Evolutionary conservation across 2,888 invertebrate species (phyloP).

Genomic region (Agrenia bidenticulata): DNA sequence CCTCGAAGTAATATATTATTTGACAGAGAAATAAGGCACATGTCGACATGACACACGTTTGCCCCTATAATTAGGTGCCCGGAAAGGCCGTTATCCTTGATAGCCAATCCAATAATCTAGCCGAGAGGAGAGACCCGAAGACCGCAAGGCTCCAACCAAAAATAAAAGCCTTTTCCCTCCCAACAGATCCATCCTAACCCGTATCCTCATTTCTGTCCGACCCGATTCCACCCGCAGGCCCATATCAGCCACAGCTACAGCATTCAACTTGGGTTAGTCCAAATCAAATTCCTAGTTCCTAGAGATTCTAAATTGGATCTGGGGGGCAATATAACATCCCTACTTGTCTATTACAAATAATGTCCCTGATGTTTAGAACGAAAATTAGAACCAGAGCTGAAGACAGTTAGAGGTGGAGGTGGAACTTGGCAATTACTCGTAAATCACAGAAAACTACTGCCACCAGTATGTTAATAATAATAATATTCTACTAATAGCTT

Average conservation of each 20-base stretch:
- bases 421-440: no score
- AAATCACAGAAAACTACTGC: no score
- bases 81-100: constrained; percentile 21
- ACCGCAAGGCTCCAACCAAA: background rate
- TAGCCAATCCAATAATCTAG: constrained; percentile 26
- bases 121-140: constrained; percentile 11
- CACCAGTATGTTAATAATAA: no score
- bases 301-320: constrained; percentile 7
- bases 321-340: background rate
- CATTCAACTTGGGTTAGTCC: background rate
- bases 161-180: constrained; percentile 2
- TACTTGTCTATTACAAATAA: constrained; percentile 3
- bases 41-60: constrained; percentile 46
- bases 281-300: background rate
- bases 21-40: constrained; percentile 44
- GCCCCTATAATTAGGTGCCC: constrained; percentile 47
- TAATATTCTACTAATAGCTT: no score
- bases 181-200: constrained; percentile 4
- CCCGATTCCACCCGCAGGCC: constrained; percentile 10
- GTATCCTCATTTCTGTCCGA: background rate
- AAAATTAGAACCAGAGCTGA: no score
- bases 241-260: constrained; percentile 8
- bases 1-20: constrained; percentile 21
- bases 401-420: no score
- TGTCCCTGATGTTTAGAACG: background rate